phyloP scores from a whole-genome alignment of 2,797 vertebrate genomes.

The Agapornis canus region DNA sequence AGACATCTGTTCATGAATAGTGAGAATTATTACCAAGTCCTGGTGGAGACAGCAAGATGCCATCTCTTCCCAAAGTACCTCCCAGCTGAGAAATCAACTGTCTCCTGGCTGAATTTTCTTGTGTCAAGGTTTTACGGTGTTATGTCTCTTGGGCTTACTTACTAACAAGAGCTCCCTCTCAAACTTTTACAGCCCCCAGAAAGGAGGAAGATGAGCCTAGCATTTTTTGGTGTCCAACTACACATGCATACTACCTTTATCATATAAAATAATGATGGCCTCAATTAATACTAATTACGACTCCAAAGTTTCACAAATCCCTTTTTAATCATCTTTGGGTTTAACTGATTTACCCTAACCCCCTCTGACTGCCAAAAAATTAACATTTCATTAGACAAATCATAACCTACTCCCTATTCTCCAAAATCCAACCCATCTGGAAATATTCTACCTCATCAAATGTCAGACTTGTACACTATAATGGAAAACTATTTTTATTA shows the following conservation, averaged over 20 bases:
- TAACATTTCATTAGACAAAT: slow-evolving; percentile 73
- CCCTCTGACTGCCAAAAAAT: slow-evolving; percentile 70
- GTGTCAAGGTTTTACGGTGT: slow-evolving; percentile 64
- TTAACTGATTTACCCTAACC: slow-evolving; percentile 67
- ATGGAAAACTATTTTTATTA: slow-evolving; percentile 52
- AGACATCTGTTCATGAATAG: slow-evolving; percentile 86
- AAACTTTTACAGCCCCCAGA: slow-evolving; percentile 28
- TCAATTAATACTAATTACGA: slow-evolving; percentile 71
- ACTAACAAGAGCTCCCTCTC: slow-evolving; percentile 66
- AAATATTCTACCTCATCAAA: slow-evolving; percentile 72
- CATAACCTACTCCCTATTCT: slow-evolving; percentile 57
- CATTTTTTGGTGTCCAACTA: slow-evolving; percentile 2
- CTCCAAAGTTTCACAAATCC: slow-evolving; percentile 73
- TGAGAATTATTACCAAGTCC: slow-evolving; percentile 81
- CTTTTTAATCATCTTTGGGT: slow-evolving; percentile 71
- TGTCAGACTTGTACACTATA: slow-evolving; percentile 40
- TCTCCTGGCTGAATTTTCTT: slow-evolving; percentile 73
- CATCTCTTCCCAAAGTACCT: slow-evolving; percentile 80
- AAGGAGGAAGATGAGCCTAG: not conserved
- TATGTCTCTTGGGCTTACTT: slow-evolving; percentile 58
- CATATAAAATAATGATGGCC: slow-evolving; percentile 44
- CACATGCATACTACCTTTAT: not conserved
- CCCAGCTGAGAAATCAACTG: slow-evolving; percentile 82
- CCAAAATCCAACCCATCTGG: slow-evolving; percentile 66
- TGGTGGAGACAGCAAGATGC: slow-evolving; percentile 78